phyloP scores from a whole-genome alignment of 2,888 invertebrate genomes.

The Pristionchus fissidentatus region DNA sequence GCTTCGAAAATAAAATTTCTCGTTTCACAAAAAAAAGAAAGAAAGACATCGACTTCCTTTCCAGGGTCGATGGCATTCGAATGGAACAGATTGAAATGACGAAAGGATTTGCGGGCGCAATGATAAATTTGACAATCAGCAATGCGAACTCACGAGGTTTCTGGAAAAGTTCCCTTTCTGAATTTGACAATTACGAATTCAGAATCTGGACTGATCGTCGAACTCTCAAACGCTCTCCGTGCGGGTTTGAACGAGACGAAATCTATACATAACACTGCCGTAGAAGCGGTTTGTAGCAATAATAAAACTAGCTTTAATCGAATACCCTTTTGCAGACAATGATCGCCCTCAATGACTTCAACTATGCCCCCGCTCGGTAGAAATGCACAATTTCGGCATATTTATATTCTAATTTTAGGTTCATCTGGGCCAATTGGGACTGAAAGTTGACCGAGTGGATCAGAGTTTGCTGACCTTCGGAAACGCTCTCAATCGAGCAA shows the following conservation, averaged over 20 bases:
- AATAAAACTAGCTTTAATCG: neutral
- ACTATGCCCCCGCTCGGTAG: slow-evolving; percentile 16
- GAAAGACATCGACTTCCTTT: neutral
- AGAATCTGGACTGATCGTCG: slow-evolving; percentile 1
- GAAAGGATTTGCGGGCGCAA: neutral
- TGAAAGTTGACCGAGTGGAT: slow-evolving; percentile 6
- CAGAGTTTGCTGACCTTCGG: no score
- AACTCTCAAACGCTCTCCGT: neutral
- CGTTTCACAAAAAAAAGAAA: no score
- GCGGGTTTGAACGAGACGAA: neutral
- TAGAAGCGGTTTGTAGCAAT: neutral
- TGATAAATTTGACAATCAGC: slow-evolving; percentile 4
- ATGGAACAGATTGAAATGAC: neutral
- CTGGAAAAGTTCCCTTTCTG: neutral
- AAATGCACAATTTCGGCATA: neutral
- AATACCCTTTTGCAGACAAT: neutral
- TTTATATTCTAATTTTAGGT: neutral
- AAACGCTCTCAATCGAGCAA: slow-evolving; percentile 22
- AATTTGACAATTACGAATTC: neutral
- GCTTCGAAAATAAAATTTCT: no score
- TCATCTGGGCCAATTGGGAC: neutral
- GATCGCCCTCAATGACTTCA: slow-evolving; percentile 1
- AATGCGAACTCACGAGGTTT: neutral
- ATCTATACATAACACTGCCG: neutral
- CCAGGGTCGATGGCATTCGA: neutral